phyloP scores from a whole-genome alignment of 2,797 vertebrate species.

The Pterois miles region DNA sequence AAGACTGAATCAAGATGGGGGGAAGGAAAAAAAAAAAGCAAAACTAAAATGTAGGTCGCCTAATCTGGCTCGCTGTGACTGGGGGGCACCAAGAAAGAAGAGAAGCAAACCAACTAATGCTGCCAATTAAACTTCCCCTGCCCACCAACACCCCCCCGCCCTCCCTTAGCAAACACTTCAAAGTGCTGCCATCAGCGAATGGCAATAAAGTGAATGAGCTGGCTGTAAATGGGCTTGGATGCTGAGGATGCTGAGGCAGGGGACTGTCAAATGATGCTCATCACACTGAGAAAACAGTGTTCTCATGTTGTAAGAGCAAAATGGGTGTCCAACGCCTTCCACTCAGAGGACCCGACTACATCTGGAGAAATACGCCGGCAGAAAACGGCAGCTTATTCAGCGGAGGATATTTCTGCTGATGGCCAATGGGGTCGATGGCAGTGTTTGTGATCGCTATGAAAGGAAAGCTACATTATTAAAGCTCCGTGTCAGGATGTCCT shows the following conservation, averaged over 20 bases:
- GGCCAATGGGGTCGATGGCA: slow-evolving; percentile 47
- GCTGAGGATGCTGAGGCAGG: slow-evolving; percentile 60
- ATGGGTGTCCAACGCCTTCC: slow-evolving; percentile 34
- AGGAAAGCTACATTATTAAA: slow-evolving; percentile 59
- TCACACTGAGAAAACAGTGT: slow-evolving; percentile 52
- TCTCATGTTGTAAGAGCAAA: slow-evolving; percentile 38
- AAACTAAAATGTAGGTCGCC: slow-evolving; percentile 59
- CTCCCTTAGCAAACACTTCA: slow-evolving; percentile 66
- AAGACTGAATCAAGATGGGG: slow-evolving; percentile 25
- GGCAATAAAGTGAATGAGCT: slow-evolving; percentile 72
- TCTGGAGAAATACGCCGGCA: slow-evolving; percentile 1
- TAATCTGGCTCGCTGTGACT: slow-evolving; percentile 54
- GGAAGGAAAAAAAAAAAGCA: not conserved
- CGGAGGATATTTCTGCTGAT: slow-evolving; percentile 58
- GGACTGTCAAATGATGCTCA: slow-evolving; percentile 70
- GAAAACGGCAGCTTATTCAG: slow-evolving; percentile 30
- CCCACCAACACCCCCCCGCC: not conserved
- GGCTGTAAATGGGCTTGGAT: slow-evolving; percentile 60
- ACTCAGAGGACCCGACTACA: not conserved
- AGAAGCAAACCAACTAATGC: slow-evolving; percentile 67
- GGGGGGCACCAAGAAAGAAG: slow-evolving; percentile 49
- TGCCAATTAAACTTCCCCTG: slow-evolving; percentile 66
- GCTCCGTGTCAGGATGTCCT: slow-evolving; percentile 54
- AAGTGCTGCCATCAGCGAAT: slow-evolving; percentile 76
- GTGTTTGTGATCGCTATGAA: slow-evolving; percentile 36